These are phyloP conservation scores for Aporophyla lueneburgensis DNA, from an alignment of 2,888 invertebrate species.

Conservation along the genomic window DNA sequence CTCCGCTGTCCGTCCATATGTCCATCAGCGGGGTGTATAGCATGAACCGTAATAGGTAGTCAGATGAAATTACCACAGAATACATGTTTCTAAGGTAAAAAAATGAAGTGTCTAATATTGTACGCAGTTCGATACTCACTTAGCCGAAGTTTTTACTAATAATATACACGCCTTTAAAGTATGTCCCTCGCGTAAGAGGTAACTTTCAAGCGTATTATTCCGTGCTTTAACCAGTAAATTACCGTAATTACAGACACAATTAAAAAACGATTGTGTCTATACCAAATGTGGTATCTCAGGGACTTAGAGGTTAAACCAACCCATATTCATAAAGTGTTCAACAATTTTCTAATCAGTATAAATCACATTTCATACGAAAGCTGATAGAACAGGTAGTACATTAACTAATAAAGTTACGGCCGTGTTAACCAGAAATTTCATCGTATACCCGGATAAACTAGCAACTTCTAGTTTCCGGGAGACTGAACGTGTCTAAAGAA, in stretches of 20 bases:
- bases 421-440: constrained; percentile 2
- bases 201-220: background rate
- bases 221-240: too few species aligned
- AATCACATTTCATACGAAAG: background rate
- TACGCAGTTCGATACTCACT: too few species aligned
- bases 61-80: too few species aligned
- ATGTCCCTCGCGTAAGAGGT: too few species aligned
- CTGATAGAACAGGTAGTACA: constrained; percentile 17
- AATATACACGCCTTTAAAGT: background rate
- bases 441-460: constrained; percentile 14
- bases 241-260: too few species aligned
- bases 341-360: background rate
- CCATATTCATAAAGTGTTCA: background rate
- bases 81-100: too few species aligned
- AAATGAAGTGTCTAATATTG: too few species aligned
- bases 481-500: constrained; percentile 34
- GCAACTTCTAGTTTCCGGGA: constrained; percentile 33
- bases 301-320: background rate
- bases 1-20: too few species aligned
- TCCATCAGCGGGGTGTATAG: too few species aligned
- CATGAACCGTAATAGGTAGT: too few species aligned
- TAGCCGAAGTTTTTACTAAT: background rate
- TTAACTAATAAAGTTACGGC: constrained; percentile 7
- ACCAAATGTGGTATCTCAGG: too few species aligned
- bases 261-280: too few species aligned